These are phyloP conservation scores for Centruroides sculpturatus DNA, from an alignment of 1,140 invertebrate genomes.

Conservation along the genomic window DNA sequence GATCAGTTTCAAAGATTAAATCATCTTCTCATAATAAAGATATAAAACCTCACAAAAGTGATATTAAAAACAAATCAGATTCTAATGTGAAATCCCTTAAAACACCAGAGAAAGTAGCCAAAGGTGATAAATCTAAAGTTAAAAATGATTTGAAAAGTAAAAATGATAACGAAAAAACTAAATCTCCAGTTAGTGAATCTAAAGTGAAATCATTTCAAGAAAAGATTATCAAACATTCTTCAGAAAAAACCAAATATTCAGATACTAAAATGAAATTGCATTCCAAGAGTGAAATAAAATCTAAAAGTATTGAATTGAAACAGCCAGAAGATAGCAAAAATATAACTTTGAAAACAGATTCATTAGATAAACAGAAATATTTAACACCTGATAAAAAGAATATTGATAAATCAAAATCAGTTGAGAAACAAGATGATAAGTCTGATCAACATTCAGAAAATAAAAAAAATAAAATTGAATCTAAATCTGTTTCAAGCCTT, in stretches of 20 bases:
- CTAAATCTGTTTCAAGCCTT: too few species aligned
- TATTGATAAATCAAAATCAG: too few species aligned
- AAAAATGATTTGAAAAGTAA: not conserved
- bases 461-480: too few species aligned
- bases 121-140: not conserved
- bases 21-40: not conserved
- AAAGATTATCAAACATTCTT: not conserved
- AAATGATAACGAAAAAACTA: not conserved
- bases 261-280: too few species aligned
- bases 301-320: not conserved
- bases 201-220: not conserved
- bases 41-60: not conserved
- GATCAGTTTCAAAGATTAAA: not conserved
- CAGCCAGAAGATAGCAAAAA: not conserved
- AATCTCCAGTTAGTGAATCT: not conserved
- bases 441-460: too few species aligned
- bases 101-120: not conserved
- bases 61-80: too few species aligned
- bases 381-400: too few species aligned
- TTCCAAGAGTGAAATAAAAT: not conserved
- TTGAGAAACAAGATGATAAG: too few species aligned
- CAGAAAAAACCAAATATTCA: not conserved
- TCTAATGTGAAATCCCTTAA: not conserved
- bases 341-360: not conserved
- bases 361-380: too few species aligned